phyloP scores from a whole-genome alignment of 2,113 vertebrate genomes.

The Zosterops lateralis region DNA sequence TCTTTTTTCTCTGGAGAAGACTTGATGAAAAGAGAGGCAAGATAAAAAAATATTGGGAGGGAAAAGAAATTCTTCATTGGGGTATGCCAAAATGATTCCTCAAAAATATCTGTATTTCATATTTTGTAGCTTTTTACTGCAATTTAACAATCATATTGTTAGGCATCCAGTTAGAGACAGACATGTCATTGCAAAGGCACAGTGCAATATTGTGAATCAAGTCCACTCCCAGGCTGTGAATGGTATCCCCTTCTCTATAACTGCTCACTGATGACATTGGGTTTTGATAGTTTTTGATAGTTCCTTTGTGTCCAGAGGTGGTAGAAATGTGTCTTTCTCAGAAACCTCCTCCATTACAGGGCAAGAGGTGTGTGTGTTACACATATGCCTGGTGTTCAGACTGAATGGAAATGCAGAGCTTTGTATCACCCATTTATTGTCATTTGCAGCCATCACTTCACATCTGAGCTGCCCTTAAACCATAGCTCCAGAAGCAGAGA shows the following conservation, averaged over 20 bases:
- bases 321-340: neutral
- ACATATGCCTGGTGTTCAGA: neutral
- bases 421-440: neutral
- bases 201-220: neutral
- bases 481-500: neutral
- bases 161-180: neutral
- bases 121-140: neutral
- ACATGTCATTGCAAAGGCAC: neutral
- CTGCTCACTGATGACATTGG: neutral
- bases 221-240: neutral
- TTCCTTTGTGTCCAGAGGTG: neutral
- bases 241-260: neutral
- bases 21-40: neutral
- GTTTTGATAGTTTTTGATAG: neutral
- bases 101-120: neutral
- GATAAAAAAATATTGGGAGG: neutral
- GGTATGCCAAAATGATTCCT: neutral
- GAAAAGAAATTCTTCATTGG: neutral
- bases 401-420: neutral
- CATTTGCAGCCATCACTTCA: neutral
- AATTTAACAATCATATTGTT: neutral
- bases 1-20: neutral
- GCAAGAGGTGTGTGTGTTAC: fast-evolving
- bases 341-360: neutral
- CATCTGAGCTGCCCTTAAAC: neutral